These are phyloP conservation scores for Drosophila multiciliata DNA, from an alignment of 2,888 invertebrate genomes.

Conservation along the genomic window DNA sequence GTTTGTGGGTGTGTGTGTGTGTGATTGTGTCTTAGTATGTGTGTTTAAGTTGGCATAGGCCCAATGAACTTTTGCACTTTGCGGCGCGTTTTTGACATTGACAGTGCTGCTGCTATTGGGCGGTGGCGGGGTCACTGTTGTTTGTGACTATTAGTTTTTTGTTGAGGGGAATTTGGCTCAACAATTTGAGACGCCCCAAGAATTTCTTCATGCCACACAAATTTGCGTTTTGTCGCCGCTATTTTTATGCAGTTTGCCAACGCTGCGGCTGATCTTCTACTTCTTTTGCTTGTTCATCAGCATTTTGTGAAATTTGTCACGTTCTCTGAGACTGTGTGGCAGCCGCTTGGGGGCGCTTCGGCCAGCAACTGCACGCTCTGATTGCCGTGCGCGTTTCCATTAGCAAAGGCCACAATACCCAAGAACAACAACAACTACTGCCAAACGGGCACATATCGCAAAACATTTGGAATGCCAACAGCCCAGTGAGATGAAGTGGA, in stretches of 20 bases:
- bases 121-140: neutral
- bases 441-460: slow-evolving; percentile 20
- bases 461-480: slow-evolving; percentile 56
- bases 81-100: slow-evolving; percentile 59
- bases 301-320: slow-evolving; percentile 77
- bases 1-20: neutral
- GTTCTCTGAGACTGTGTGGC: slow-evolving; percentile 49
- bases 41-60: slow-evolving; percentile 39
- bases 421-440: slow-evolving; percentile 10
- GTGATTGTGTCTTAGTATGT: neutral
- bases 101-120: slow-evolving; percentile 27
- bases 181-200: slow-evolving; percentile 41
- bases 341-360: slow-evolving; percentile 30
- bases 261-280: slow-evolving; percentile 32
- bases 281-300: slow-evolving; percentile 19
- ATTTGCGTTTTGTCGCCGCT: slow-evolving; percentile 53
- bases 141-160: neutral
- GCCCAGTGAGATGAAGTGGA: neutral
- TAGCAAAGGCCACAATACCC: slow-evolving; percentile 51
- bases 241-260: slow-evolving; percentile 66
- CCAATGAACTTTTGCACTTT: slow-evolving; percentile 62
- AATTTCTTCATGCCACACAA: slow-evolving; percentile 58
- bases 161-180: slow-evolving; percentile 38
- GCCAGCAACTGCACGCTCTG: slow-evolving; percentile 56
- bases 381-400: slow-evolving; percentile 52